Conservation (phyloP, 2,797 vertebrate genomes). For the Siniperca undulata region DNA sequence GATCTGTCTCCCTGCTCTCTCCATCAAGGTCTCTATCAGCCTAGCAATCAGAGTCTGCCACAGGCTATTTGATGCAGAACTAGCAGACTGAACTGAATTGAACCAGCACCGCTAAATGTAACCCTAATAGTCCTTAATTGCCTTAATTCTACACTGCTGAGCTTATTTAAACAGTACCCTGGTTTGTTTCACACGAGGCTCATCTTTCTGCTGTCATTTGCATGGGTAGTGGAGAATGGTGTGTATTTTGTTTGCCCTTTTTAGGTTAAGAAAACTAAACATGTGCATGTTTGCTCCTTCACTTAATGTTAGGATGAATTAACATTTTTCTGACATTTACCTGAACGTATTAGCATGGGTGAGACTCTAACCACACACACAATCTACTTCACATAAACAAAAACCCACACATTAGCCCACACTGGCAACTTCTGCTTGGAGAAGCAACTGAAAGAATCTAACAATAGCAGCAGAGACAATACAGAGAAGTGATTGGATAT, state of each 20-base stretch:
- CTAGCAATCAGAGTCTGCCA: slow-evolving; percentile 72
- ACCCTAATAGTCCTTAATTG: slow-evolving; percentile 83
- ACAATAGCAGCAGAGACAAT: slow-evolving; percentile 54
- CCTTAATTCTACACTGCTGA: slow-evolving; percentile 77
- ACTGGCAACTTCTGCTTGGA: slow-evolving; percentile 45
- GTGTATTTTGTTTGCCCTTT: slow-evolving; percentile 37
- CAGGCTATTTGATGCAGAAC: slow-evolving; percentile 74
- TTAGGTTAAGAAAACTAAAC: slow-evolving; percentile 12
- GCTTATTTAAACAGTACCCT: slow-evolving; percentile 76
- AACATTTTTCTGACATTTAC: neutral
- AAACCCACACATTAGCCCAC: slow-evolving; percentile 44
- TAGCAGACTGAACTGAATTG: slow-evolving; percentile 64
- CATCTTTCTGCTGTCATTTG: slow-evolving; percentile 59
- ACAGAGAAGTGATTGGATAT: slow-evolving; percentile 44
- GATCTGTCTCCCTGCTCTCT: slow-evolving; percentile 35
- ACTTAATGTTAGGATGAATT: slow-evolving; percentile 2
- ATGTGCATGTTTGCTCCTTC: neutral
- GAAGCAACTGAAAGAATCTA: slow-evolving; percentile 45
- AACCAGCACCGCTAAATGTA: slow-evolving; percentile 74
- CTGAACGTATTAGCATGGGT: neutral
- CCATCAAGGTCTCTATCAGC: slow-evolving; percentile 69
- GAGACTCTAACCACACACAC: slow-evolving; percentile 29
- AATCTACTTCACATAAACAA: slow-evolving; percentile 34
- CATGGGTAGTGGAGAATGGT: slow-evolving; percentile 18
- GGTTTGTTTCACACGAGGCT: slow-evolving; percentile 65